Conservation (phyloP, 2,113 vertebrate species). For the Rhinolophus ferrumequinum region DNA sequence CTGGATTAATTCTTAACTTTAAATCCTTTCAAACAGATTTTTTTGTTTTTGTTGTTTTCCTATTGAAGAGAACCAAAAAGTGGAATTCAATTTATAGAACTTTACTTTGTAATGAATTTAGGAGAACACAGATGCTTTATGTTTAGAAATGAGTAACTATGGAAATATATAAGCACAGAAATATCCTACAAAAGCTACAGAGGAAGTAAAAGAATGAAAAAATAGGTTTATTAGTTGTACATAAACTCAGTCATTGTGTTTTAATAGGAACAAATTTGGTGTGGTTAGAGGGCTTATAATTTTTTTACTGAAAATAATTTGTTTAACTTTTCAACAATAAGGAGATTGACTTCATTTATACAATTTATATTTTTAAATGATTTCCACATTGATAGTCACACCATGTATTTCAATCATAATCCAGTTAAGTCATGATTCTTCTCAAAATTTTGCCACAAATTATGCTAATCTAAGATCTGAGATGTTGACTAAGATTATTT, state of each 20-base stretch:
- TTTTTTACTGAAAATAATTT: slow-evolving; percentile 8
- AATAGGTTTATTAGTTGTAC: background rate
- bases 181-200: background rate
- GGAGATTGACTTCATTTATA: background rate
- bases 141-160: slow-evolving; percentile 21
- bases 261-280: background rate
- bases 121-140: background rate
- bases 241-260: background rate
- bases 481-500: background rate
- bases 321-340: background rate
- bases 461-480: background rate
- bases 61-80: background rate
- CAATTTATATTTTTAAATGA: background rate
- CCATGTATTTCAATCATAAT: background rate
- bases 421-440: background rate
- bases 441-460: background rate
- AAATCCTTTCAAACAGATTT: background rate
- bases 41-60: background rate
- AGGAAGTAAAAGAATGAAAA: background rate
- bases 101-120: background rate
- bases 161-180: background rate
- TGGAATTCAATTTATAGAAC: background rate
- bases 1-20: background rate
- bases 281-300: background rate
- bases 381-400: background rate